A percentile compares a stretch with the other conserved stretches of the same genome.
Conservation (phyloP, 2,888 invertebrate genomes). For the Pterostichus niger region DNA sequence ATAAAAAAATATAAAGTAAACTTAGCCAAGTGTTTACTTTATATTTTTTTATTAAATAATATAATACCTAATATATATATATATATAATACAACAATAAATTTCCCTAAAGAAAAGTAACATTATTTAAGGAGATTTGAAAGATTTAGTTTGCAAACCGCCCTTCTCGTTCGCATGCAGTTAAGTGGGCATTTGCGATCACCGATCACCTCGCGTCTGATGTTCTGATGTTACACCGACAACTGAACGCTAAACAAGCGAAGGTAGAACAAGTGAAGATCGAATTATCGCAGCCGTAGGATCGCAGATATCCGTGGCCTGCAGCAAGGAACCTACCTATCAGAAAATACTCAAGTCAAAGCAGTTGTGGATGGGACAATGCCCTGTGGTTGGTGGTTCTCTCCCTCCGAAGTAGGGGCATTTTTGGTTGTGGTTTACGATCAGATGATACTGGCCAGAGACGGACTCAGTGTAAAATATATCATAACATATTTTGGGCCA, state of each 20-base stretch:
- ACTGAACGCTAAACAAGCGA: slow-evolving; percentile 3
- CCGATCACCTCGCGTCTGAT: not conserved
- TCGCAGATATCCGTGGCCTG: slow-evolving; percentile 57
- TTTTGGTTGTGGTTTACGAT: not conserved
- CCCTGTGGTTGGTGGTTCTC: not conserved
- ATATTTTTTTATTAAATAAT: too few relatives aligned
- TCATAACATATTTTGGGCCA: too few relatives aligned
- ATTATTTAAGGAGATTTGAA: too few relatives aligned
- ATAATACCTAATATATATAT: too few relatives aligned
- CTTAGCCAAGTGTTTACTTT: too few relatives aligned
- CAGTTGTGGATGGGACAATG: not conserved
- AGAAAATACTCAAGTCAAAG: not conserved
- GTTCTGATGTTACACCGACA: slow-evolving; percentile 36
- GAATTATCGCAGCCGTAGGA: slow-evolving; percentile 24
- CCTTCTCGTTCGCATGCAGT: slow-evolving; percentile 20
- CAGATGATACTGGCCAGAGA: not conserved
- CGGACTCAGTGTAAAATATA: not conserved
- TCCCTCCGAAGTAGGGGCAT: not conserved
- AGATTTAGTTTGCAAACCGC: too few relatives aligned
- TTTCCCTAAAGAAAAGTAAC: too few relatives aligned
- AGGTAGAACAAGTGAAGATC: slow-evolving; percentile 30
- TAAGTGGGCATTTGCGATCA: slow-evolving; percentile 19
- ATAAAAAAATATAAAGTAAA: too few relatives aligned
- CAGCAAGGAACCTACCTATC: slow-evolving; percentile 4
- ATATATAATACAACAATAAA: too few relatives aligned